Base-by-base conservation (phyloP, 2,797 vertebrate species). In the Sciurus vulgaris region DNA sequence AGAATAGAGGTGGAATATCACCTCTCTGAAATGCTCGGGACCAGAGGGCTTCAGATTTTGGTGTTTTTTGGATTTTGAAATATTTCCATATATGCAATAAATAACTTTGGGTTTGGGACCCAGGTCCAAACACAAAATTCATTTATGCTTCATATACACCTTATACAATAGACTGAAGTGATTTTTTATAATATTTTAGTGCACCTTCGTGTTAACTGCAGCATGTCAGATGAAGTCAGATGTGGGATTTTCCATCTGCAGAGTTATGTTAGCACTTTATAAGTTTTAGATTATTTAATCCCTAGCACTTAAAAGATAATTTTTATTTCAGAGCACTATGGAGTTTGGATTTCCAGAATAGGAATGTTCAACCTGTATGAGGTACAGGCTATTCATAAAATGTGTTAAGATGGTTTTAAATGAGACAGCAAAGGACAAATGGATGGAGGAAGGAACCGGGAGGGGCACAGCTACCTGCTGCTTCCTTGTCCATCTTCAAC, bases 401-500 rank as follows among this genome's bases (percentile, higher is more conserved):
- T 11, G 10, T n/a, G 59, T 61, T 35, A 5, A 65, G 28, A 14
- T 65, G 28, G 59, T 11, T 67, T 49, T 63, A 24, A 13, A 59
- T 24, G 63, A 63, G 69, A 44, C 51, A 44, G 51, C 41, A 61
- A n/a, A 13, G 10, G 26, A 2, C 28, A 12, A 59, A 4, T 15
- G 35, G 7, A 24, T 1, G 51, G 44, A 20, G 5, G 33, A 41
- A 20, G 0, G 0, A 38, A 26, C 56, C 1, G 22, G 30, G 18
- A 11, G 17, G 38, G 74, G 22, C 76, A 5, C 5, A 1, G 22
- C 0, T 1, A 7, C 87, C 18, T 5, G 38, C 49, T 12, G 20
- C 56, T 24, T 10, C 49, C 38, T 44, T 0, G 0, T 13, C 20
- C 0, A 18, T 82, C 26, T 1, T 69, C 65, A 8, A 10, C 61